Conservation (phyloP, 2,113 vertebrate genomes). For the Anoplopoma fimbria region DNA sequence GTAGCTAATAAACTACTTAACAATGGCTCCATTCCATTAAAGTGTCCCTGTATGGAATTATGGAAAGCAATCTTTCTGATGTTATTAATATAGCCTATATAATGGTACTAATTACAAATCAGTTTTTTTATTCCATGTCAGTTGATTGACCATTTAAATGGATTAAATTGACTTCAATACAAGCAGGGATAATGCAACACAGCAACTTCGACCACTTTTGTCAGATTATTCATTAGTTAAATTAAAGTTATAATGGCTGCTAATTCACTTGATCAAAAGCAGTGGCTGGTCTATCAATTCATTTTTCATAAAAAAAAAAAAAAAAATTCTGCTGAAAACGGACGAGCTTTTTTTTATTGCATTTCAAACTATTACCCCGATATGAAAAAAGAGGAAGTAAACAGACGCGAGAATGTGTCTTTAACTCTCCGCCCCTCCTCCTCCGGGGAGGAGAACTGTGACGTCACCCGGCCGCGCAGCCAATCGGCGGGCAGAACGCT, state of each 20-base stretch:
- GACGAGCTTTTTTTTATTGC: neutral
- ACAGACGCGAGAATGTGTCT: conserved; percentile 67
- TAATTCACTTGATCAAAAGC: neutral
- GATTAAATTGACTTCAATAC: neutral
- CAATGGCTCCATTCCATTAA: neutral
- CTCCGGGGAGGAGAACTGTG: conserved; percentile 39
- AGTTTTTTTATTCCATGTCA: neutral
- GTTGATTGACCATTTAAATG: neutral
- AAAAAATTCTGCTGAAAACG: neutral
- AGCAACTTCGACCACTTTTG: neutral
- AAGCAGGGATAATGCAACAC: neutral
- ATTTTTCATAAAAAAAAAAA: no score
- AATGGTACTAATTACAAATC: neutral
- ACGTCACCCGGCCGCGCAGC: conserved; percentile 68
- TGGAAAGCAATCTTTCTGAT: neutral
- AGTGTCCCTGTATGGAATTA: neutral
- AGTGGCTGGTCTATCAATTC: neutral
- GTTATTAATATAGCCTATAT: neutral
- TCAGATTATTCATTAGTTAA: neutral
- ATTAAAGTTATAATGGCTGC: neutral
- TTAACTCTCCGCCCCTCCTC: conserved; percentile 71
- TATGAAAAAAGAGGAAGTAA: conserved; percentile 44
- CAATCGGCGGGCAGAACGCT: conserved; percentile 70
- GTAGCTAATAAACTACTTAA: neutral
- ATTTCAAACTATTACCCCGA: neutral